Evolutionary conservation across 2,113 vertebrate genomes (phyloP), one percentile per base, ranked within the genome.

Genomic region (Misgurnus mizolepis): DNA sequence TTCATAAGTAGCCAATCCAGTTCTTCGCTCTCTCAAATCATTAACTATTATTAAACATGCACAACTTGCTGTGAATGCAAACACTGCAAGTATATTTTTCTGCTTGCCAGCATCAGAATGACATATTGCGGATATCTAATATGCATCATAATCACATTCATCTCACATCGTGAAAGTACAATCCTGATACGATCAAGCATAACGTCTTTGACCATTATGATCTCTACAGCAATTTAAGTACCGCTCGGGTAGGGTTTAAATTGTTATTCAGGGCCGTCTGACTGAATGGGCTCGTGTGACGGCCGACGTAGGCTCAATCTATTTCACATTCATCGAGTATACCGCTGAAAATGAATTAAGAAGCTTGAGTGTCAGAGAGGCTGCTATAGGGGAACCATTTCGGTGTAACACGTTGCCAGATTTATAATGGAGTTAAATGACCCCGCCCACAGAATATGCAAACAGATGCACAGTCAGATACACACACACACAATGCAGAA

Each of bases 341-440:
- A 79, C 40, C 39, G 34, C 62, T 74, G 53, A 83, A 45, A 80
- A 79, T 69, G 68, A 68, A 81, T 86, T 86, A 76, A 89, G 82
- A 74, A 78, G 79, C 34, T 3, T 14, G 75, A 80, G 53, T 74
- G 76, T 79, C 71, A 84, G 81, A 22, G 60, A 84, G 81, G 70
- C 80, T 87, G 87, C 90, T 89, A 87, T 83, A 88, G 85, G 62
- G 80, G 81, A 82, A 67, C 79, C 80, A 85, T 88, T 89, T 89
- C 80, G 82, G 64, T 75, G 84, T 78, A 82, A 73, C 82, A 75
- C 71, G n/a, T 67, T 87, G 86, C 89, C 89, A 90, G 67, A 75
- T 80, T 84, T 89, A 87, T 88, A 91, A 90, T 85, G 87, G 85
- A 91, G 75, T 67, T 70, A 76, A 76, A 80, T 74, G 82, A 84